Evolutionary conservation across 2,797 vertebrate species (phyloP).

Genomic region (Epinephelus coioides): DNA sequence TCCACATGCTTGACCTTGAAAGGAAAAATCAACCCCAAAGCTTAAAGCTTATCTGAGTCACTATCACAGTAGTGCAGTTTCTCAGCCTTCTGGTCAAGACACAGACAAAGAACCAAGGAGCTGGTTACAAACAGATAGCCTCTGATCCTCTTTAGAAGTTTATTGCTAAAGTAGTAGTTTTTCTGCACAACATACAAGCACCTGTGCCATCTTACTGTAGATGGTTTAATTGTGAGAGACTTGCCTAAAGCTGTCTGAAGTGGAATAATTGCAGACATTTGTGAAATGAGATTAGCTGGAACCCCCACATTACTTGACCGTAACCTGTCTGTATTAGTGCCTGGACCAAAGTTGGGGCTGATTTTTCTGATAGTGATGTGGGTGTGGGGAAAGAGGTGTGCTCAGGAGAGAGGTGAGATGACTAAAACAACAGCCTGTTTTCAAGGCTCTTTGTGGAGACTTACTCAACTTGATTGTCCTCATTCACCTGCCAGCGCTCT

Average conservation of each 20-base stretch:
- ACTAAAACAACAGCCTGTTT: background rate
- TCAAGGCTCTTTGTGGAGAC: background rate
- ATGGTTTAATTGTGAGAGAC: no score
- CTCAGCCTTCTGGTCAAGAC: background rate
- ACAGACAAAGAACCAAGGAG: background rate
- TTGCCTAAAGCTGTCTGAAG: slow-evolving; percentile 9
- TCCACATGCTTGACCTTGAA: background rate
- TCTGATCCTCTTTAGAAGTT: background rate
- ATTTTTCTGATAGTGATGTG: background rate
- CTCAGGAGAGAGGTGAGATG: slow-evolving; percentile 1
- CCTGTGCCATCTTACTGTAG: background rate
- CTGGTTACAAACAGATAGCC: background rate
- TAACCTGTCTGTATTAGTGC: background rate
- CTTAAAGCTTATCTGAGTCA: background rate
- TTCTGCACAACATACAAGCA: slow-evolving; percentile 6
- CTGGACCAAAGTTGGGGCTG: background rate
- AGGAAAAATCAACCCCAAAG: slow-evolving; percentile 1
- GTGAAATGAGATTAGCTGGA: background rate
- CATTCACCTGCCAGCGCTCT: background rate
- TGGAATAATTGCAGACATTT: background rate
- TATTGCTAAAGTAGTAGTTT: background rate
- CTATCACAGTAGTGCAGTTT: background rate
- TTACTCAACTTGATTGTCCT: background rate
- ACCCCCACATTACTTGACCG: background rate
- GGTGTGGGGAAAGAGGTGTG: background rate